phyloP scores from a whole-genome alignment of 1,140 invertebrate species.

The Druon quercuslanigerum region DNA sequence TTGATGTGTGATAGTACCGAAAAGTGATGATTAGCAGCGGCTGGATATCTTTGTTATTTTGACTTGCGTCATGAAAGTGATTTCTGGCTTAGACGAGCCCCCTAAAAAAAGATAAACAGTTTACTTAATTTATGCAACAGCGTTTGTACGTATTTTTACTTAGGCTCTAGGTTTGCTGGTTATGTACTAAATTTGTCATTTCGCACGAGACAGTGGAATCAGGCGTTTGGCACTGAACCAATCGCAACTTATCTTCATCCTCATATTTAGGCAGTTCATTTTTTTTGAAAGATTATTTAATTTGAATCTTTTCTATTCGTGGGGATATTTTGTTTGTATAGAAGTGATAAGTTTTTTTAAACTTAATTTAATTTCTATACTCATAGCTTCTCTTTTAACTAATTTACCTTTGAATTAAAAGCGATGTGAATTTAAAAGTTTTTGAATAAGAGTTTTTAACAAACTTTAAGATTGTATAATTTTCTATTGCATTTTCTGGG shows the following conservation, averaged over 20 bases:
- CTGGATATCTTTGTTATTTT: slow-evolving; percentile 1
- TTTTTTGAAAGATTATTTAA: neutral
- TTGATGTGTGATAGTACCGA: slow-evolving; percentile 9
- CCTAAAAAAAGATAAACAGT: neutral
- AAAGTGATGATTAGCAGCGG: neutral
- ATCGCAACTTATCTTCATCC: neutral
- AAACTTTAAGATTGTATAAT: too few species aligned
- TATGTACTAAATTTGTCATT: neutral
- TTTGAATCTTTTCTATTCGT: neutral
- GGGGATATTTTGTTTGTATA: too few species aligned
- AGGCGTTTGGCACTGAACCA: slow-evolving; percentile 11
- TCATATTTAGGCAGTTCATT: neutral
- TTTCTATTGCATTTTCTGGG: too few species aligned
- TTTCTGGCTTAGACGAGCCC: neutral
- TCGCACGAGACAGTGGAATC: neutral
- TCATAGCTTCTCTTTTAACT: too few species aligned
- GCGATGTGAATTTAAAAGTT: too few species aligned
- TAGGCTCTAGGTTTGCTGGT: neutral
- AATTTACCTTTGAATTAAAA: too few species aligned
- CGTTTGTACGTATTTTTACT: neutral
- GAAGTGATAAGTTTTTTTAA: too few species aligned
- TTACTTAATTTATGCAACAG: slow-evolving; percentile 1
- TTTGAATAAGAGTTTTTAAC: too few species aligned
- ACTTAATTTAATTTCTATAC: too few species aligned
- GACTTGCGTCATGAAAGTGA: slow-evolving; percentile 14